Conservation (phyloP, 2,797 vertebrate species). For the Florisuga fusca region DNA sequence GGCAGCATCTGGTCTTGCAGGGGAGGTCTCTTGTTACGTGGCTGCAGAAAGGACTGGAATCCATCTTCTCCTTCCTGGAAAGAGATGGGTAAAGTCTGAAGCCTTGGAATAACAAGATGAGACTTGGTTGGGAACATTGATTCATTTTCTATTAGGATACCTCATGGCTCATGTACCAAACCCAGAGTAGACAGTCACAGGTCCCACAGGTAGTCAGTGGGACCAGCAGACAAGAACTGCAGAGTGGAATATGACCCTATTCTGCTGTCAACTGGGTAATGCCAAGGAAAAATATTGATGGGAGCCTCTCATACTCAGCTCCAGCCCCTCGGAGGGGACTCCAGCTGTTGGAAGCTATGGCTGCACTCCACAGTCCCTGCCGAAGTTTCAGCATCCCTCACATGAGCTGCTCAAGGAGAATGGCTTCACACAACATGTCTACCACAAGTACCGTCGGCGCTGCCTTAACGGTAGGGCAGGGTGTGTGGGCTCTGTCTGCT, state of each 20-base stretch:
- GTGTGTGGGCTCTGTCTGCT: neutral
- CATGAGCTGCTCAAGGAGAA: constrained; percentile 99
- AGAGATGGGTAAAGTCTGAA: neutral
- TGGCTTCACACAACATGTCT: constrained; percentile 99
- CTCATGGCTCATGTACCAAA: neutral
- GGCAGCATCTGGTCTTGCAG: neutral
- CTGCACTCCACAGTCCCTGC: constrained; percentile 96
- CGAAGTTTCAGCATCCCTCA: constrained; percentile 98
- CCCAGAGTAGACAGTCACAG: neutral
- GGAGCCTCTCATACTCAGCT: constrained; percentile 76
- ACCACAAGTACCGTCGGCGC: constrained; percentile 98
- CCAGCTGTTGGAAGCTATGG: constrained; percentile 89
- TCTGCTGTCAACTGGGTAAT: neutral
- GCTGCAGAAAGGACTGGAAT: neutral
- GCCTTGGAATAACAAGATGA: neutral
- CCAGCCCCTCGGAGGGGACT: constrained; percentile 94
- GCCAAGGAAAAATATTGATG: neutral
- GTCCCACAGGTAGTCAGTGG: neutral
- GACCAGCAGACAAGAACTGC: rapidly evolving
- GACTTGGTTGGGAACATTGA: rapidly evolving
- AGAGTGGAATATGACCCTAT: rapidly evolving
- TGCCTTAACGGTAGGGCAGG: constrained; percentile 91
- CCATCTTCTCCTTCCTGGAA: neutral
- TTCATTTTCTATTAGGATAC: neutral
- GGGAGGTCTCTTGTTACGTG: neutral